phyloP scores from a whole-genome alignment of 2,888 invertebrate genomes.

The Tuta absoluta region DNA sequence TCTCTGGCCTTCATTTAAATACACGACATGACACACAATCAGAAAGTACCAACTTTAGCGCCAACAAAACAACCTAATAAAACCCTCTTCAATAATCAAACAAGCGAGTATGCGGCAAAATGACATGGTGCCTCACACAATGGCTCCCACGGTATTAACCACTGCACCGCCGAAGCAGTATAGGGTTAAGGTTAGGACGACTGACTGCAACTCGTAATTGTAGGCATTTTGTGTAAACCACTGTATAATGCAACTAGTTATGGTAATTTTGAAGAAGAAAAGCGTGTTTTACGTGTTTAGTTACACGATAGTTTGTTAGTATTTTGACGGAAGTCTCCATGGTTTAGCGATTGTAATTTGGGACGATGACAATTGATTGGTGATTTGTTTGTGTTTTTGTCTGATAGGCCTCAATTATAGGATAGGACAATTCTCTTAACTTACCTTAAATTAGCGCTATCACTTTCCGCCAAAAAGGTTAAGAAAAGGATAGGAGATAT shows the following conservation, averaged over 20 bases:
- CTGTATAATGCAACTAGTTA: slow-evolving; percentile 11
- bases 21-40: background rate
- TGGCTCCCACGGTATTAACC: slow-evolving; percentile 11
- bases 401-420: no score
- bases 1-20: background rate
- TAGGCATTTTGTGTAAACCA: background rate
- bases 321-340: no score
- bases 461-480: no score
- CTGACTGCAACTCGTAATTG: background rate
- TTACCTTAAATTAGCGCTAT: no score
- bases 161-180: background rate
- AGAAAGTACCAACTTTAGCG: background rate
- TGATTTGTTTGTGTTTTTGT: no score
- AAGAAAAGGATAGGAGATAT: no score
- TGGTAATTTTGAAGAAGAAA: slow-evolving; percentile 17
- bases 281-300: slow-evolving; percentile 4
- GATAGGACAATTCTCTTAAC: no score
- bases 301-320: background rate
- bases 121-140: slow-evolving; percentile 13
- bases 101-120: slow-evolving; percentile 1
- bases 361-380: no score
- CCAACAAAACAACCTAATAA: background rate
- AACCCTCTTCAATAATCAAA: slow-evolving; percentile 6
- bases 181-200: slow-evolving; percentile 13
- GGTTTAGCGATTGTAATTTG: no score